phyloP scores from a whole-genome alignment of 2,888 invertebrate species.

The Thereva nobilitata region DNA sequence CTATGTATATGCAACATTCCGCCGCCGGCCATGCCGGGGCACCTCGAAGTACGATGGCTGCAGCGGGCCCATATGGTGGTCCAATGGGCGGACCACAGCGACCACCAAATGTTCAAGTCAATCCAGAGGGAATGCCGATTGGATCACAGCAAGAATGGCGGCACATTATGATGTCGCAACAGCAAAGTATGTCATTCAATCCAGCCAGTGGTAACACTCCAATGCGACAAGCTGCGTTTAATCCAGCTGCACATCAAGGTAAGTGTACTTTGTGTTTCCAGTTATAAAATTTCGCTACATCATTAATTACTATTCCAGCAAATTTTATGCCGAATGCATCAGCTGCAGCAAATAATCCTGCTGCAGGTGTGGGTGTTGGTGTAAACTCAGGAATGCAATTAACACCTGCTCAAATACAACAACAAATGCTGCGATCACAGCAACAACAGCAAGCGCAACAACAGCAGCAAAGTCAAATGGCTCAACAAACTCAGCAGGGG shows the following conservation, averaged over 20 bases:
- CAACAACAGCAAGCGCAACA: slow-evolving; percentile 59
- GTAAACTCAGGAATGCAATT: slow-evolving; percentile 51
- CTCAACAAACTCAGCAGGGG: slow-evolving; percentile 44
- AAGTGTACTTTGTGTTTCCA: slow-evolving; percentile 9
- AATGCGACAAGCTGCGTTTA: slow-evolving; percentile 56
- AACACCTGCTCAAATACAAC: slow-evolving; percentile 62
- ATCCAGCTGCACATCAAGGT: slow-evolving; percentile 49
- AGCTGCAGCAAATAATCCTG: slow-evolving; percentile 43
- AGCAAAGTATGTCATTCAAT: slow-evolving; percentile 55
- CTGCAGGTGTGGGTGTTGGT: slow-evolving; percentile 37
- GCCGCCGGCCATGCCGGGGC: slow-evolving; percentile 50
- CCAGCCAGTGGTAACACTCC: slow-evolving; percentile 47
- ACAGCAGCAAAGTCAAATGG: slow-evolving; percentile 49
- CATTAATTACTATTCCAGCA: slow-evolving; percentile 42
- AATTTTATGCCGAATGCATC: slow-evolving; percentile 54
- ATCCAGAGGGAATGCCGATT: slow-evolving; percentile 62
- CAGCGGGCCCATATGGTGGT: slow-evolving; percentile 51
- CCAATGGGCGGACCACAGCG: slow-evolving; percentile 58
- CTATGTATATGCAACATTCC: slow-evolving; percentile 62
- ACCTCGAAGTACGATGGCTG: slow-evolving; percentile 50
- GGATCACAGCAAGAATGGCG: slow-evolving; percentile 58
- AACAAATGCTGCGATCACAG: slow-evolving; percentile 58
- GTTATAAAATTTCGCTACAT: not conserved
- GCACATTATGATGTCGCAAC: slow-evolving; percentile 60
- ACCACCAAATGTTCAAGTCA: slow-evolving; percentile 64